Conservation (phyloP, 2,113 vertebrate species). For the Ivindomyrus marchei region DNA sequence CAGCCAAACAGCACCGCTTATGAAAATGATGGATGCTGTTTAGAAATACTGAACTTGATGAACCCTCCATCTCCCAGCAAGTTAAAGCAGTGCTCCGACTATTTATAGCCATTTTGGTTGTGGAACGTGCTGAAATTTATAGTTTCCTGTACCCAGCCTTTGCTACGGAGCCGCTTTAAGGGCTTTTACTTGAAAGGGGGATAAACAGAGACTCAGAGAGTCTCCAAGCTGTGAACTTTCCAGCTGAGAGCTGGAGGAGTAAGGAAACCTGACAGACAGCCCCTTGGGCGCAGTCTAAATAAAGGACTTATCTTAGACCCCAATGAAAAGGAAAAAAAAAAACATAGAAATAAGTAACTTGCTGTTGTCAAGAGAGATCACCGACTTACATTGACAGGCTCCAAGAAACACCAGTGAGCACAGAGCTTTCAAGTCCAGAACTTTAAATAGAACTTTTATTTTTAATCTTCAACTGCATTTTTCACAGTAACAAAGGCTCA, state of each 20-base stretch:
- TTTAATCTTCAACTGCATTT: not conserved
- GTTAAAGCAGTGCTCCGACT: not conserved
- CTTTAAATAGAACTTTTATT: not conserved
- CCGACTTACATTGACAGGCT: not conserved
- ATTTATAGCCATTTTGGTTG: slow-evolving; percentile 7
- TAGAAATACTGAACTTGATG: not conserved
- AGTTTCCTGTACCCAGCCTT: slow-evolving; percentile 36
- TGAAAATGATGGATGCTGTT: not conserved
- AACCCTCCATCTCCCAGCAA: not conserved
- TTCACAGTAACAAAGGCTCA: not conserved
- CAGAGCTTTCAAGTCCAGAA: not conserved
- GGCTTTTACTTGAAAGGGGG: slow-evolving; percentile 7
- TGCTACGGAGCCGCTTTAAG: slow-evolving; percentile 3
- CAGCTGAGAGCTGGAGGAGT: slow-evolving; percentile 15
- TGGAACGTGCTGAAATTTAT: slow-evolving; percentile 28
- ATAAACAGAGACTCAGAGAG: slow-evolving; percentile 17
- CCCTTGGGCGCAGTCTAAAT: slow-evolving; percentile 14
- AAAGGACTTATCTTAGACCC: slow-evolving; percentile 8
- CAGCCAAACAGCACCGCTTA: not conserved
- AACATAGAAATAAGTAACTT: not conserved
- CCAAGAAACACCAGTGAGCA: not conserved
- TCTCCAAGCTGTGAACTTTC: slow-evolving; percentile 22
- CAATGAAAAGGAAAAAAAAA: slow-evolving; percentile 6
- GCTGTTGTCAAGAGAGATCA: not conserved
- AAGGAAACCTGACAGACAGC: slow-evolving; percentile 21